These are phyloP conservation scores for Trichonephila clavata DNA, from an alignment of 1,140 invertebrate species.

Conservation along the genomic window DNA sequence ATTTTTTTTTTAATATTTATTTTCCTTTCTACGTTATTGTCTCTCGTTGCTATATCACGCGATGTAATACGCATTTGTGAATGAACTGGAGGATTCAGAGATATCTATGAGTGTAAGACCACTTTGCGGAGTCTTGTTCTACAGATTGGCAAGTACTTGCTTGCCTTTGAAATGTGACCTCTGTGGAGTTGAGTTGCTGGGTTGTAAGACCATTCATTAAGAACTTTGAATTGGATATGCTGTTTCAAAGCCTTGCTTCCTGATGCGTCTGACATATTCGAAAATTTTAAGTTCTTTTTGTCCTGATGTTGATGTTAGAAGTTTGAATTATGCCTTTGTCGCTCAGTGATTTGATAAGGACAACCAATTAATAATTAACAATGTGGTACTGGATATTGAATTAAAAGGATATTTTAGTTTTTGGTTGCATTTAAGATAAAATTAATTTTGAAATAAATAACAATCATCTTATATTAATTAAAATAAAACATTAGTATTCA, in stretches of 20 bases:
- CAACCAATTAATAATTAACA: too few relatives aligned
- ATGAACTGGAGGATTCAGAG: neutral
- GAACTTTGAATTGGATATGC: too few relatives aligned
- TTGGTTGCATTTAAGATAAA: too few relatives aligned
- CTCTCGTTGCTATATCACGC: neutral
- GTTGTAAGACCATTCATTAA: too few relatives aligned
- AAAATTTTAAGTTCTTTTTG: neutral
- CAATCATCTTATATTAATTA: too few relatives aligned
- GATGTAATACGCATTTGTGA: slow-evolving; percentile 17
- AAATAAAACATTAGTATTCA: too few relatives aligned
- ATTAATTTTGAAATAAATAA: too few relatives aligned
- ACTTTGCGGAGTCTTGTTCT: neutral
- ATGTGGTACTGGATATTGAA: too few relatives aligned
- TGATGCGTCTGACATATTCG: too few relatives aligned
- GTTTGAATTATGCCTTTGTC: neutral
- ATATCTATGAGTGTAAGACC: neutral
- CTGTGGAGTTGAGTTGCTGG: neutral
- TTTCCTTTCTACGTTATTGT: slow-evolving; percentile 20
- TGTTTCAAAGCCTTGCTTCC: too few relatives aligned
- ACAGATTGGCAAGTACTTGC: neutral
- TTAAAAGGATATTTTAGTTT: too few relatives aligned
- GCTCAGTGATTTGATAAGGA: neutral
- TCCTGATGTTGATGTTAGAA: neutral
- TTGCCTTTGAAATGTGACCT: neutral
- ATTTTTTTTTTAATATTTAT: neutral